Base-by-base conservation (phyloP, 2,113 vertebrate species). In the Melospiza melodia region DNA sequence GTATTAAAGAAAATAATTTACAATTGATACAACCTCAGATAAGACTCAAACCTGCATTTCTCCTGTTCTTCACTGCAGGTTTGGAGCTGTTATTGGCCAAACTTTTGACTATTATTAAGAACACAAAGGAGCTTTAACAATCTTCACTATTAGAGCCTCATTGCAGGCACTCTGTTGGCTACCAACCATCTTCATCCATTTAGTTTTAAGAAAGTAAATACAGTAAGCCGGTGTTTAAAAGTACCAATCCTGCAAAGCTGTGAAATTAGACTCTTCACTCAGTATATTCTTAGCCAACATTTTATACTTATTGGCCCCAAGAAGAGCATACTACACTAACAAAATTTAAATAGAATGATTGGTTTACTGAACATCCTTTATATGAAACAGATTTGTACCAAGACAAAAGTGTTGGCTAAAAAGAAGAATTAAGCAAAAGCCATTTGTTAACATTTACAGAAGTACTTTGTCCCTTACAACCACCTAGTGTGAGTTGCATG, bases 381-480 rank as follows among this genome's bases (percentile, higher is more conserved):
- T 77, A 68, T 51, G 78, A 95, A 92, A 90, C 74, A 97, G 92
- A 97, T 97, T 90, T 96, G 94, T 96, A 98, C 96, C 97, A 97
- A 96, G 97, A 97, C 96, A 97, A 97, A 97, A 90, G 91, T 97
- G 87, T 69, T 97, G 90, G 69, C 96, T 97, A 96, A 97, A 94
- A 84, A 97, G 76, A 95, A 90, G 31, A 80, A 94, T 81, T 95
- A 96, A 97, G 84, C 96, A 96, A 98, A 97, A 93, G 95, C 92
- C 97, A 95, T 95, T 97, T 97, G 87, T 90, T 93, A 97, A 91
- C 88, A 84, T 97, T 97, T 95, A 95, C 83, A 76, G 95, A 95
- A 97, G 55, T 84, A 93, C 87, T 93, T 97, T 94, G 95, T 89
- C 97, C 97, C 97, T 98, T 97, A 95, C 95, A 97, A 96, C 97